Percentiles rank a stretch among this genome's conserved stretches.
Evolutionary conservation across 2,888 invertebrate species (phyloP).

Genomic region (Rotaria socialis): DNA sequence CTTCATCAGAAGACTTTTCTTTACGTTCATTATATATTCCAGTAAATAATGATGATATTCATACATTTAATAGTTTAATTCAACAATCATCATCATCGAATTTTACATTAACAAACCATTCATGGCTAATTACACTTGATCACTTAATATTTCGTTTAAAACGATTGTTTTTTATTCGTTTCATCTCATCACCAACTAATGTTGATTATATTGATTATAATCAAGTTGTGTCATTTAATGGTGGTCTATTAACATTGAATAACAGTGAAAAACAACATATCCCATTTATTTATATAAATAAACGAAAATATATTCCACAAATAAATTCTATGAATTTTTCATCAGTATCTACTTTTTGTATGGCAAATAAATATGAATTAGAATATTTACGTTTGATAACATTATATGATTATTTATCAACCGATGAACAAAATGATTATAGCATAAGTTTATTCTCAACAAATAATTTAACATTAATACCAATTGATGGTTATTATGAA

Average conservation of each 20-base stretch:
- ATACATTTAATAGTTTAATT: not conserved
- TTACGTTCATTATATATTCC: not conserved
- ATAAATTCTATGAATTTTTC: not conserved
- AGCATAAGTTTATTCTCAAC: not conserved
- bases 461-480: slow-evolving; percentile 17
- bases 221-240: not conserved
- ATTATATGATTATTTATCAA: not conserved
- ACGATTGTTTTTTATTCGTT: not conserved
- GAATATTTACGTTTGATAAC: slow-evolving; percentile 15
- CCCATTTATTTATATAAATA: not conserved
- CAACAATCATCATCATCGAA: not conserved
- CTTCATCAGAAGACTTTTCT: not conserved
- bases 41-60: not conserved
- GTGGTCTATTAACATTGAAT: not conserved
- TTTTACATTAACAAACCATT: not conserved
- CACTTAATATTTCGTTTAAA: not conserved
- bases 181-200: not conserved
- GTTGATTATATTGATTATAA: not conserved
- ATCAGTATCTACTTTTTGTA: not conserved
- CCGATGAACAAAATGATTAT: not conserved
- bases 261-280: not conserved
- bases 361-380: not conserved
- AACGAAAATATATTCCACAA: not conserved
- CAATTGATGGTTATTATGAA: not conserved
- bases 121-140: not conserved